phyloP scores from a whole-genome alignment of 2,797 vertebrate species.

The Megaceryle alcyon region DNA sequence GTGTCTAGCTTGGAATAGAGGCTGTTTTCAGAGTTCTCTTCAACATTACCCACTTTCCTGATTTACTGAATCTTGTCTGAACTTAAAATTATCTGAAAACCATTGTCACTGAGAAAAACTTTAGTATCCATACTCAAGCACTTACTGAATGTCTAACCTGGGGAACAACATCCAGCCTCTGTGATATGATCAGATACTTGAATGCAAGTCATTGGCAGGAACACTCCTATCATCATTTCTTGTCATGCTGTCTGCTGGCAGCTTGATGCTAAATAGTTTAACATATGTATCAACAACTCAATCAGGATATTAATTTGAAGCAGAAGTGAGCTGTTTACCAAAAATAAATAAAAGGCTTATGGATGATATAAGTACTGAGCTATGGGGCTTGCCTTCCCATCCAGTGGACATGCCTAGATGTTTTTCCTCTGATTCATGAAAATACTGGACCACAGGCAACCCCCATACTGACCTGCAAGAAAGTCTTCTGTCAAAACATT shows the following conservation, averaged over 20 bases:
- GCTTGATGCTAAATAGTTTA: neutral
- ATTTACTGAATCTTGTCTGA: neutral
- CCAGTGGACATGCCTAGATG: neutral
- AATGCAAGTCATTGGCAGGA: neutral
- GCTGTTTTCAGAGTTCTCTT: neutral
- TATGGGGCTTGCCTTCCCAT: neutral
- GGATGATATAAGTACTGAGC: conserved; percentile 10
- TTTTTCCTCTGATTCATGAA: conserved; percentile 26
- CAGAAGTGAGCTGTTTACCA: conserved; percentile 50
- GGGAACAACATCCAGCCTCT: neutral
- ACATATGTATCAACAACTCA: conserved; percentile 13
- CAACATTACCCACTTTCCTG: neutral
- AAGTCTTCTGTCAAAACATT: conserved; percentile 22
- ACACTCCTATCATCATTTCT: neutral
- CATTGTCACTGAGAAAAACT: neutral
- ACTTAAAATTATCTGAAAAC: conserved; percentile 2
- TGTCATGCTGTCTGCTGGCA: conserved; percentile 1
- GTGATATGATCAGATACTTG: neutral
- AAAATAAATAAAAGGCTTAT: conserved; percentile 37
- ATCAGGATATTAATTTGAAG: conserved; percentile 38
- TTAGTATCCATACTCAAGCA: neutral
- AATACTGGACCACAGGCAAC: conserved; percentile 38
- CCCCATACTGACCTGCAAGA: neutral
- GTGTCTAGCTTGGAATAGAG: neutral
- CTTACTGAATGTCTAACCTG: neutral